Evolutionary conservation across 2,888 invertebrate species (phyloP).

Genomic region (Drosophila cognata): DNA sequence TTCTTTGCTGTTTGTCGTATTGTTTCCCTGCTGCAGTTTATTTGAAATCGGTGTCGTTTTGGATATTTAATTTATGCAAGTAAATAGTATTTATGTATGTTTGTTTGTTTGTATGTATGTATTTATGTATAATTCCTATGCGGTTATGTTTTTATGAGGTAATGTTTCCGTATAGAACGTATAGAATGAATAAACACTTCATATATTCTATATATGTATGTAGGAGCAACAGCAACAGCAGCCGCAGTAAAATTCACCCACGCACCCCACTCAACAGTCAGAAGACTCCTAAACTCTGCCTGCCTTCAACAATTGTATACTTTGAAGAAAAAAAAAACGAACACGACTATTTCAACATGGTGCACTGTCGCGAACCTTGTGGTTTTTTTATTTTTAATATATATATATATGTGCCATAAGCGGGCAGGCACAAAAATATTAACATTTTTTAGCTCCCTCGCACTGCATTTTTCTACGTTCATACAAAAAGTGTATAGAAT

Average conservation of each 20-base stretch:
- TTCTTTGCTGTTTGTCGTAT: constrained; percentile 36
- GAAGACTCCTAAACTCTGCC: constrained; percentile 8
- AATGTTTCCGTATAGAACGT: constrained; percentile 56
- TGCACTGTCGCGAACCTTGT: constrained; percentile 8
- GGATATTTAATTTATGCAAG: constrained; percentile 31
- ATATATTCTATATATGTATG: constrained; percentile 1
- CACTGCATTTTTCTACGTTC: constrained; percentile 28
- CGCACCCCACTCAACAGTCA: constrained; percentile 35
- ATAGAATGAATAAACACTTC: constrained; percentile 20
- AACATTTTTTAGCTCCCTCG: constrained; percentile 30
- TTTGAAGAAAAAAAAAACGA: not conserved
- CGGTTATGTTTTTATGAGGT: constrained; percentile 57
- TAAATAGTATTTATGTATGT: constrained; percentile 28
- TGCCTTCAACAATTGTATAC: constrained; percentile 14
- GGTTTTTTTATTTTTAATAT: not conserved
- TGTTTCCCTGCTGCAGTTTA: constrained; percentile 64
- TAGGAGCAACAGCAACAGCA: constrained; percentile 9
- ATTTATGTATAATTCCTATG: constrained; percentile 38
- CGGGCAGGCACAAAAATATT: constrained; percentile 32
- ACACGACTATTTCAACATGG: not conserved
- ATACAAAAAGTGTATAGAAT: constrained; percentile 27
- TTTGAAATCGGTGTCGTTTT: constrained; percentile 62
- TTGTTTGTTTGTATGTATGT: constrained; percentile 9
- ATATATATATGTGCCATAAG: constrained; percentile 18
- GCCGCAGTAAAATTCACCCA: constrained; percentile 28